These are phyloP conservation scores for Paracanthobrama guichenoti DNA, from an alignment of 2,113 vertebrate genomes.

Conservation along the genomic window DNA sequence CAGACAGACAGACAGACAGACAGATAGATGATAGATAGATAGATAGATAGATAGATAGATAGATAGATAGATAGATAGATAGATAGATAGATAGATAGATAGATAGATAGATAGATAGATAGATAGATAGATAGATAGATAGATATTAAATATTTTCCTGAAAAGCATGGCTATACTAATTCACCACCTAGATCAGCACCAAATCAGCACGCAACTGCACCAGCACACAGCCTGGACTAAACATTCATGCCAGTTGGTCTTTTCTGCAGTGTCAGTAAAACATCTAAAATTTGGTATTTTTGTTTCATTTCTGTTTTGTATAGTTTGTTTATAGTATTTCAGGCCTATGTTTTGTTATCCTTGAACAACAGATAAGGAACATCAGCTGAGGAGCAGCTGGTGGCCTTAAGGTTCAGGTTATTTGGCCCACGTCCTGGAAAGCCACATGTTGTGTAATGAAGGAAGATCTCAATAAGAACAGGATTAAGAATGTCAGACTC, in stretches of 20 bases:
- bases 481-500: background rate
- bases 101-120: no score
- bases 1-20: no score
- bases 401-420: slow-evolving; percentile 9
- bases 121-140: no score
- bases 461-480: slow-evolving; percentile 2
- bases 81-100: no score
- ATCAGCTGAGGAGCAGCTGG: slow-evolving; percentile 2
- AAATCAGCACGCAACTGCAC: background rate
- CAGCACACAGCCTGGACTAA: background rate
- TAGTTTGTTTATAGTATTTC: background rate
- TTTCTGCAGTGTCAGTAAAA: background rate
- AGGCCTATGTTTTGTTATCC: slow-evolving; percentile 1
- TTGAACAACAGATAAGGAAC: slow-evolving; percentile 18
- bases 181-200: background rate
- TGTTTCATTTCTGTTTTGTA: background rate
- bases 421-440: slow-evolving; percentile 36
- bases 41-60: no score
- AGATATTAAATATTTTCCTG: no score
- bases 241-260: background rate
- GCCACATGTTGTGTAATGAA: slow-evolving; percentile 41
- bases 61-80: no score
- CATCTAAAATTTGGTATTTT: background rate
- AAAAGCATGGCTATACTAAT: background rate
- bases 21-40: no score